Conservation (phyloP, 2,888 invertebrate species). For the Rhaphigaster nebulosa region DNA sequence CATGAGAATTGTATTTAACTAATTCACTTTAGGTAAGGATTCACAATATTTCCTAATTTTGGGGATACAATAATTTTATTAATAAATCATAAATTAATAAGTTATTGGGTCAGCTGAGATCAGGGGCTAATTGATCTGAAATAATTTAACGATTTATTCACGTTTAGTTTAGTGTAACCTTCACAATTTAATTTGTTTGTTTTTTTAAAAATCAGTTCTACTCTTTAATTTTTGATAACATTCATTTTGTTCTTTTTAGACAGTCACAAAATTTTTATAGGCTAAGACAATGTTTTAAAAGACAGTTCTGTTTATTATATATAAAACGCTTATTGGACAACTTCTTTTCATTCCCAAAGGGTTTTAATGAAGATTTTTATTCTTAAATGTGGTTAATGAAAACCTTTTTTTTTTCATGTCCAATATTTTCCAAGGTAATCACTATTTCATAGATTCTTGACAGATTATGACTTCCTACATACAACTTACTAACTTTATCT, state of each 20-base stretch:
- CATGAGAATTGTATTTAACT: neutral
- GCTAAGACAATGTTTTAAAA: neutral
- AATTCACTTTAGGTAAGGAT: neutral
- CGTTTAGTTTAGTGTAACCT: neutral
- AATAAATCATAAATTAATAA: neutral
- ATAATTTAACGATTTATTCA: constrained; percentile 5
- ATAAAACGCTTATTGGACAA: neutral
- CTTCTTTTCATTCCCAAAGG: neutral
- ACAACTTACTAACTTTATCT: neutral
- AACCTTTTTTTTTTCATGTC: neutral
- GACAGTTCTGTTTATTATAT: neutral
- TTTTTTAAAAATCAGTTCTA: neutral
- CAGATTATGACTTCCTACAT: neutral
- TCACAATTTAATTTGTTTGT: neutral
- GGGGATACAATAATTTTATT: neutral
- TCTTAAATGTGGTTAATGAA: neutral
- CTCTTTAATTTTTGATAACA: neutral
- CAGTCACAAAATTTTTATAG: neutral
- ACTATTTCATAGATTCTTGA: neutral
- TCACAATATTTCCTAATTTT: neutral
- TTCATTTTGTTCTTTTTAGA: neutral
- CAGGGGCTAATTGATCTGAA: neutral
- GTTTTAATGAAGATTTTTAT: neutral
- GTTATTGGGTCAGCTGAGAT: neutral
- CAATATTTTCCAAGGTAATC: neutral